These are phyloP conservation scores for Gasteruption jaculator DNA, from an alignment of 2,888 invertebrate genomes.

Conservation along the genomic window DNA sequence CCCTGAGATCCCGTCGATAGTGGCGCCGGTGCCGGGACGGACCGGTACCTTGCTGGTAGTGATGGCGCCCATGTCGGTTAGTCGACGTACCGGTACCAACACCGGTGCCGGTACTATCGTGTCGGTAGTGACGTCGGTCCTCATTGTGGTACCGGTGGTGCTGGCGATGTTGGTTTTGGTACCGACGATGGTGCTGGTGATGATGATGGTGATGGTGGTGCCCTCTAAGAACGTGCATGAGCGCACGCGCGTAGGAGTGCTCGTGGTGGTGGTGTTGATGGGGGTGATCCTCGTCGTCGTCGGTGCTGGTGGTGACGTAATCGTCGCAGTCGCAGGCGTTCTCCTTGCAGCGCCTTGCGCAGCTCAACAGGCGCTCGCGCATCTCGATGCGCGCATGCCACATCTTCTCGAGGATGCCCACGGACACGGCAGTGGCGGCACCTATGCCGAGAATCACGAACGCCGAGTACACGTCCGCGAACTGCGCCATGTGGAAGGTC, in stretches of 20 bases:
- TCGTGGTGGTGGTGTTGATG: not conserved
- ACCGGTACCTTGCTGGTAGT: no score
- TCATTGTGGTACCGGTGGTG: no score
- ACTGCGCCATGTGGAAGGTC: constrained; percentile 59
- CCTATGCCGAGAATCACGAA: constrained; percentile 54
- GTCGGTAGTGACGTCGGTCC: no score
- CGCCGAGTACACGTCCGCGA: constrained; percentile 60
- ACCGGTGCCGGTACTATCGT: no score
- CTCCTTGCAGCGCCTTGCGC: constrained; percentile 19
- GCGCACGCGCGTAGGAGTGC: no score
- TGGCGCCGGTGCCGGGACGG: no score
- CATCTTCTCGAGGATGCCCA: constrained; percentile 40
- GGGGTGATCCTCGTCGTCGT: no score
- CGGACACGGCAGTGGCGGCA: constrained; percentile 37
- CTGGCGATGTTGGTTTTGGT: no score
- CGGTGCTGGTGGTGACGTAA: constrained; percentile 9
- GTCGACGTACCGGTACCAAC: no score
- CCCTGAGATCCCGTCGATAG: no score
- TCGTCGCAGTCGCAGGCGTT: constrained; percentile 2
- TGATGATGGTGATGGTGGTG: constrained; percentile 1
- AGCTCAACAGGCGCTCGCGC: constrained; percentile 24
- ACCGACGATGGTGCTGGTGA: constrained; percentile 2
- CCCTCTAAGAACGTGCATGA: no score
- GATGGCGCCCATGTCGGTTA: no score
- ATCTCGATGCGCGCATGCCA: constrained; percentile 37